A percentile compares a stretch with the other conserved stretches of the same genome.
phyloP scores from a whole-genome alignment of 2,113 vertebrate species.

The Motacilla alba region DNA sequence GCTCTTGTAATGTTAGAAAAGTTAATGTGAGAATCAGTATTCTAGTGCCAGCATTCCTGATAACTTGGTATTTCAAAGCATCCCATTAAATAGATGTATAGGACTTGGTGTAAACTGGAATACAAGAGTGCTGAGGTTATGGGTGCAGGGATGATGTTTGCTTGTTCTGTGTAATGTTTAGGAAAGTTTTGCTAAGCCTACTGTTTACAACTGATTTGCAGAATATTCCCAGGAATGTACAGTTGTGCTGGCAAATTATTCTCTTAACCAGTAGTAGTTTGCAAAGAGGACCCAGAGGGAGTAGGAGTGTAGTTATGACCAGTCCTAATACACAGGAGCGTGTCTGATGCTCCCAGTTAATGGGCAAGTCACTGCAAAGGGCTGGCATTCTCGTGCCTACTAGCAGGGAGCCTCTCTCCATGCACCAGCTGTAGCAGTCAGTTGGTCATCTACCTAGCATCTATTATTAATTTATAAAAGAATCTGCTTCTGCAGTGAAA shows the following conservation, averaged over 20 bases:
- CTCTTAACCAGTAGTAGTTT: not conserved
- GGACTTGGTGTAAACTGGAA: not conserved
- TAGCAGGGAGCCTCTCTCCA: fast-evolving
- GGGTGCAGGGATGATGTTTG: not conserved
- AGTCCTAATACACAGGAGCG: fast-evolving
- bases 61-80: not conserved
- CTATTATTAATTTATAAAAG: not conserved
- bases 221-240: slow-evolving; percentile 3
- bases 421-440: not conserved
- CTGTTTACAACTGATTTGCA: not conserved
- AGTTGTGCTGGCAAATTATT: not conserved
- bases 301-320: not conserved
- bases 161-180: not conserved
- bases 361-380: not conserved
- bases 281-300: not conserved
- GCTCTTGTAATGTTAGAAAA: not conserved
- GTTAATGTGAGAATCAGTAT: not conserved
- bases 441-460: not conserved
- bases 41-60: not conserved
- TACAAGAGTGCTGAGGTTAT: not conserved
- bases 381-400: not conserved
- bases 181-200: not conserved
- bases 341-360: not conserved
- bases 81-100: not conserved
- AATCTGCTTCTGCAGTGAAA: not conserved